Evolutionary conservation across 2,113 vertebrate species (phyloP).

Genomic region (Pipa parva): DNA sequence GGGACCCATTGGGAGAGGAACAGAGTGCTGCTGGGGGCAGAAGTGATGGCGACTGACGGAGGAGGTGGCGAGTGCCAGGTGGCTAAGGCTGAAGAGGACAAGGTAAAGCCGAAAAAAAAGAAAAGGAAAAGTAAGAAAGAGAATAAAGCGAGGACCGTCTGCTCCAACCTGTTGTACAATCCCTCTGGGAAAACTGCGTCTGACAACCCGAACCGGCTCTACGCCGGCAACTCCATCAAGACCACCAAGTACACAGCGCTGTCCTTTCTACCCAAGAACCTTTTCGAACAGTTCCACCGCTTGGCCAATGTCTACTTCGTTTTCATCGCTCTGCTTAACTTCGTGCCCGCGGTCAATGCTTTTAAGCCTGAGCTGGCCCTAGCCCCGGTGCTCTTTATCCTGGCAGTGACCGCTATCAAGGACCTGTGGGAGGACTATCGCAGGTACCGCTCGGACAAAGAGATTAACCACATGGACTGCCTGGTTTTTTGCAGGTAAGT

Average conservation of each 20-base stretch:
- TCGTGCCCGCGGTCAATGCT: constrained; percentile 85
- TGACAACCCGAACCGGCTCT: constrained; percentile 59
- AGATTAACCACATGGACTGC: constrained; percentile 95
- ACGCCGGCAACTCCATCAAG: constrained; percentile 85
- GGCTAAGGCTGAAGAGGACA: constrained; percentile 61
- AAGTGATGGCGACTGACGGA: constrained; percentile 62
- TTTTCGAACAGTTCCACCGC: constrained; percentile 94
- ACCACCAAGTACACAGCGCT: constrained; percentile 93
- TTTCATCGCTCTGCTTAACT: constrained; percentile 91
- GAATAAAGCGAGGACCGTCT: constrained; percentile 68
- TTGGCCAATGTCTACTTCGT: constrained; percentile 97
- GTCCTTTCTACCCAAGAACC: constrained; percentile 94
- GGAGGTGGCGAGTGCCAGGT: constrained; percentile 54
- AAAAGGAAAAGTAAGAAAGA: constrained; percentile 71
- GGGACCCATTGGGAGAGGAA: too few relatives aligned
- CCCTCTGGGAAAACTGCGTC: constrained; percentile 54
- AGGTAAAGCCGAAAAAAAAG: constrained; percentile 56
- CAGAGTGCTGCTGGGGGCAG: not conserved
- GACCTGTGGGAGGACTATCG: constrained; percentile 97
- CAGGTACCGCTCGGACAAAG: constrained; percentile 84
- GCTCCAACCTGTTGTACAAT: constrained; percentile 68
- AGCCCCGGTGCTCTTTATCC: constrained; percentile 89
- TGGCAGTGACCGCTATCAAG: constrained; percentile 91
- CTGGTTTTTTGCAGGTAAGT: constrained; percentile 89
- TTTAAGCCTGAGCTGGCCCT: constrained; percentile 91